phyloP scores from a whole-genome alignment of 2,888 invertebrate species.

The Ornithoptera priamus region DNA sequence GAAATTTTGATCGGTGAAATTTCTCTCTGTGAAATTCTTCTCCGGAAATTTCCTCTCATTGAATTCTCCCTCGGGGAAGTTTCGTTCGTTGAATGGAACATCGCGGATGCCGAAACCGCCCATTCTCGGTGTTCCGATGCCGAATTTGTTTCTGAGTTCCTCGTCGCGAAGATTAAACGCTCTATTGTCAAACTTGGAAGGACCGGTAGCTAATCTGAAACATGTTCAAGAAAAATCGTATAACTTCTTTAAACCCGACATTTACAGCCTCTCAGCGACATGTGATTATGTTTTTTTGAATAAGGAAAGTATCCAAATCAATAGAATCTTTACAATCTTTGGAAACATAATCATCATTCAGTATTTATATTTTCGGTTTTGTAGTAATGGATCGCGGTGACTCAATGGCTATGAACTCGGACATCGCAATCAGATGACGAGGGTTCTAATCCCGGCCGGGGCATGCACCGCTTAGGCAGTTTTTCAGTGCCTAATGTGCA shows the following conservation, averaged over 20 bases:
- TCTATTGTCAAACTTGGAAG: slow-evolving; percentile 67
- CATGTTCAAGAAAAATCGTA: neutral
- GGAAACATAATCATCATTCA: too few species aligned
- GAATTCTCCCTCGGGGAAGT: slow-evolving; percentile 69
- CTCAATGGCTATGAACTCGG: too few species aligned
- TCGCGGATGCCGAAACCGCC: slow-evolving; percentile 76
- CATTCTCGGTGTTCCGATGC: slow-evolving; percentile 71
- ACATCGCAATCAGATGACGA: too few species aligned
- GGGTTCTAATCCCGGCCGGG: too few species aligned
- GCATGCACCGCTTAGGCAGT: too few species aligned
- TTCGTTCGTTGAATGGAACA: slow-evolving; percentile 67
- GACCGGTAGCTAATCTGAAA: slow-evolving; percentile 61
- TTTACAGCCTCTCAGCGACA: too few species aligned
- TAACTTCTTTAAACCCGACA: neutral
- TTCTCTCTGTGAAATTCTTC: slow-evolving; percentile 60
- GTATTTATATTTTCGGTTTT: too few species aligned
- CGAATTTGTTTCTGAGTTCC: slow-evolving; percentile 68
- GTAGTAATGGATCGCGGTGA: too few species aligned
- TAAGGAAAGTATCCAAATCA: too few species aligned
- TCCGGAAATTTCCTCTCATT: slow-evolving; percentile 65
- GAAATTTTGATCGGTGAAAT: slow-evolving; percentile 56
- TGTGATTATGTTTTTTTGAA: too few species aligned
- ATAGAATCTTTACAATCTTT: too few species aligned
- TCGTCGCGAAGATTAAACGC: slow-evolving; percentile 70
- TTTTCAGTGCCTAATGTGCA: too few species aligned